A percentile compares a stretch with the other conserved stretches of the same genome.
These are phyloP conservation scores for Clarias magur DNA, from an alignment of 2,113 vertebrate genomes.

Conservation along the genomic window DNA sequence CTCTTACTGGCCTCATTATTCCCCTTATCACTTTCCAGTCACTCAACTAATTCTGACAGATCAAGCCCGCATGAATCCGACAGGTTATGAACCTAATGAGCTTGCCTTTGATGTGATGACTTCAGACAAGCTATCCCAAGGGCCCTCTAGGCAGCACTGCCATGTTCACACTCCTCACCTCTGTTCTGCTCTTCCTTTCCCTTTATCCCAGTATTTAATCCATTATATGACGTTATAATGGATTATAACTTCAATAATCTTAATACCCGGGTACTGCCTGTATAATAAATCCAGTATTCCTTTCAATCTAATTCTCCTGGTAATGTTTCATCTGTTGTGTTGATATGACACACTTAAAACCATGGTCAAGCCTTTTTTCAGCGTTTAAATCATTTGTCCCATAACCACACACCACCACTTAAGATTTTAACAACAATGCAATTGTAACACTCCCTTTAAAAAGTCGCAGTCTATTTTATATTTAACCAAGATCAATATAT, in stretches of 20 bases:
- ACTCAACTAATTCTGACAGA: constrained; percentile 72
- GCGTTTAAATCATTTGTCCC: background rate
- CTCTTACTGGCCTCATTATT: constrained; percentile 71
- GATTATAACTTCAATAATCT: background rate
- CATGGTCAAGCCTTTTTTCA: background rate
- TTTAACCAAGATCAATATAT: background rate
- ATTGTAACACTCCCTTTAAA: background rate
- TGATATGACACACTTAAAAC: background rate
- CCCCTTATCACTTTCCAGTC: constrained; percentile 73
- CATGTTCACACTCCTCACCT: constrained; percentile 66
- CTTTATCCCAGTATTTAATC: constrained; percentile 15
- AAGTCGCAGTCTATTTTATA: background rate
- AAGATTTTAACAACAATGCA: background rate
- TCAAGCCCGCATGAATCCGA: constrained; percentile 68
- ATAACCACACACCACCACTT: background rate
- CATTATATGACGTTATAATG: background rate
- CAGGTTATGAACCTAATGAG: constrained; percentile 82
- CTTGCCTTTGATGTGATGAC: constrained; percentile 70
- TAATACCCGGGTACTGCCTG: background rate
- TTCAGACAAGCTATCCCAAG: constrained; percentile 73
- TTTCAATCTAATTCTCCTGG: background rate
- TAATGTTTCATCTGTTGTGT: background rate
- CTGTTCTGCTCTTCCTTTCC: constrained; percentile 34
- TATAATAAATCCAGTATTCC: background rate
- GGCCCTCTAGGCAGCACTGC: constrained; percentile 66